Evolutionary conservation across 2,888 invertebrate species (phyloP).

Genomic region (Harpagoxenus sublaevis): DNA sequence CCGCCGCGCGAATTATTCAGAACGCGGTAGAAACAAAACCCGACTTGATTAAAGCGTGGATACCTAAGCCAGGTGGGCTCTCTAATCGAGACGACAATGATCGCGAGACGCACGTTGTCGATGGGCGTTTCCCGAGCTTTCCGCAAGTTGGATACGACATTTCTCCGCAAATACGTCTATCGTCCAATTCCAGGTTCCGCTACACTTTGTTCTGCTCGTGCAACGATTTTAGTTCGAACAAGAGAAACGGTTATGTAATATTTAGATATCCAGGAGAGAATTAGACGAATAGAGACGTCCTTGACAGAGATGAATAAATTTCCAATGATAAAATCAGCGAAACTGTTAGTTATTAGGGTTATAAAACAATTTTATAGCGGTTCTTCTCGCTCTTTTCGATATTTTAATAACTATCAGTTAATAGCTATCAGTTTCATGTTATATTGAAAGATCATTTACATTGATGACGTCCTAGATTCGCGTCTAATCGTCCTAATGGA

Average conservation of each 20-base stretch:
- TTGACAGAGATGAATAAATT: background rate
- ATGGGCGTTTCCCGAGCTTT: background rate
- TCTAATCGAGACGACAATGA: constrained; percentile 33
- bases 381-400: background rate
- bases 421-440: background rate
- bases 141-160: background rate
- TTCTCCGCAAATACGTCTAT: background rate
- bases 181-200: background rate
- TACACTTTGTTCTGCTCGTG: background rate
- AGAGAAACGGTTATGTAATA: background rate
- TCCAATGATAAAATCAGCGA: background rate
- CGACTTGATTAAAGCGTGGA: constrained; percentile 19
- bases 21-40: constrained; percentile 18
- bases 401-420: background rate
- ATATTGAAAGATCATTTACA: background rate
- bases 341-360: background rate
- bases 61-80: background rate
- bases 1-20: constrained; percentile 29
- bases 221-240: background rate
- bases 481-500: constrained; percentile 24
- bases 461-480: background rate
- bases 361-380: background rate
- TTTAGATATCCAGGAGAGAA: background rate
- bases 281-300: background rate
- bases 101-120: constrained; percentile 15